Percentiles rank a stretch among this genome's conserved stretches.
phyloP scores from a whole-genome alignment of 1,140 invertebrate genomes.

The Helicorthomorpha holstii region DNA sequence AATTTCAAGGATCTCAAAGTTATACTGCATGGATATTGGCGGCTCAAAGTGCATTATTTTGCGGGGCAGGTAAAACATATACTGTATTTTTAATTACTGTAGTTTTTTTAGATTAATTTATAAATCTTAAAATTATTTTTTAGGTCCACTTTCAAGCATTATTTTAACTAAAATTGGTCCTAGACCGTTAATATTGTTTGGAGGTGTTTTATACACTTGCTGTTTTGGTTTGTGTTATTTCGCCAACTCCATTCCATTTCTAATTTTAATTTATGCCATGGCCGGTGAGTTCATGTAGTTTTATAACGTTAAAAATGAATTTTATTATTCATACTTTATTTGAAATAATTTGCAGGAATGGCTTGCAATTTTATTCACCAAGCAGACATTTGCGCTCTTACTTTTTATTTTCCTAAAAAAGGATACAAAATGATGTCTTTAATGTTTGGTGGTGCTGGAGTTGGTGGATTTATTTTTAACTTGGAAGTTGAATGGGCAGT shows the following conservation, averaged over 20 bases:
- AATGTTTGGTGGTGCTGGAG: slow-evolving; percentile 31
- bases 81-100: background rate
- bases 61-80: background rate
- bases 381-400: background rate
- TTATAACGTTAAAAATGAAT: background rate
- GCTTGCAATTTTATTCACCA: background rate
- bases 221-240: background rate
- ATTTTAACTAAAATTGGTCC: background rate
- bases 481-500: slow-evolving; percentile 22
- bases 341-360: background rate
- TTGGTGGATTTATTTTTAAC: slow-evolving; percentile 22
- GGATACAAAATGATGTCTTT: slow-evolving; percentile 35
- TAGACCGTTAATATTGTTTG: background rate
- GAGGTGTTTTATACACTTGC: background rate
- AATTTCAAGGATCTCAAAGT: background rate
- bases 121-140: background rate
- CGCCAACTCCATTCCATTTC: background rate
- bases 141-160: background rate
- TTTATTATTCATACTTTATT: background rate
- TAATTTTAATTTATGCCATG: background rate
- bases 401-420: slow-evolving; percentile 25
- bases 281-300: background rate
- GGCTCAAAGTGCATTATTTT: background rate
- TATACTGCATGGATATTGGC: background rate
- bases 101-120: background rate